Percentiles rank a stretch among this genome's conserved stretches.
Conservation (phyloP, 2,888 invertebrate genomes). For the Sarcophaga rosellei region DNA sequence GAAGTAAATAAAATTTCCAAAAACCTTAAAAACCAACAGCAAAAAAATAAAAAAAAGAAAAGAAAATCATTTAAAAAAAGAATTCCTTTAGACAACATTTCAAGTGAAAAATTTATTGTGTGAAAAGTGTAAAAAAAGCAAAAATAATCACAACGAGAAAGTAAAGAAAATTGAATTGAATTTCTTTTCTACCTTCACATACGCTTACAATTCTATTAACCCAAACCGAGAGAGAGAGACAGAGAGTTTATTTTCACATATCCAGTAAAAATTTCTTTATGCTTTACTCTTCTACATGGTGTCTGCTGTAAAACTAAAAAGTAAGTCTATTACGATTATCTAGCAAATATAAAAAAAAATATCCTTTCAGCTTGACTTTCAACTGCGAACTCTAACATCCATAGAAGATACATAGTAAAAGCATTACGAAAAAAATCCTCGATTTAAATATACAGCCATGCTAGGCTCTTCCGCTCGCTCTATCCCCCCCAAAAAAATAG, state of each 20-base stretch:
- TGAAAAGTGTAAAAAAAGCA: slow-evolving; percentile 30
- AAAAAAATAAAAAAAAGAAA: slow-evolving; percentile 23
- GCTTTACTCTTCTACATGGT: background rate
- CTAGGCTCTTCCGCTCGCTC: no score
- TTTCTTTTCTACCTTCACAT: slow-evolving; percentile 21
- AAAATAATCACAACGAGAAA: slow-evolving; percentile 30
- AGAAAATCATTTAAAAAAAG: slow-evolving; percentile 49
- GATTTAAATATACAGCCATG: background rate
- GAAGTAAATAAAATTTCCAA: slow-evolving; percentile 4
- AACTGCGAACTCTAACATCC: slow-evolving; percentile 13
- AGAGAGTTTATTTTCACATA: slow-evolving; percentile 14
- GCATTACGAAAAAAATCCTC: slow-evolving; percentile 6
- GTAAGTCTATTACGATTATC: slow-evolving; percentile 59
- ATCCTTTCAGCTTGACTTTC: slow-evolving; percentile 45
- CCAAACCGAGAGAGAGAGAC: background rate
- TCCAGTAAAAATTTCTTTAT: background rate
- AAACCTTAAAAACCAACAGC: slow-evolving; percentile 3
- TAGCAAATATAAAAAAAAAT: slow-evolving; percentile 38
- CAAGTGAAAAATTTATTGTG: slow-evolving; percentile 58
- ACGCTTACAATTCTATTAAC: slow-evolving; percentile 40
- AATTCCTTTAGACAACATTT: slow-evolving; percentile 38
- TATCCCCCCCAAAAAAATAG: background rate
- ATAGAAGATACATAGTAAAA: background rate
- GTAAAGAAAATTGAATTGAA: slow-evolving; percentile 58
- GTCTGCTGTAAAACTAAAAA: slow-evolving; percentile 52